Evolutionary conservation across 2,113 vertebrate genomes (phyloP).

Genomic region (Psittacara wagleri): DNA sequence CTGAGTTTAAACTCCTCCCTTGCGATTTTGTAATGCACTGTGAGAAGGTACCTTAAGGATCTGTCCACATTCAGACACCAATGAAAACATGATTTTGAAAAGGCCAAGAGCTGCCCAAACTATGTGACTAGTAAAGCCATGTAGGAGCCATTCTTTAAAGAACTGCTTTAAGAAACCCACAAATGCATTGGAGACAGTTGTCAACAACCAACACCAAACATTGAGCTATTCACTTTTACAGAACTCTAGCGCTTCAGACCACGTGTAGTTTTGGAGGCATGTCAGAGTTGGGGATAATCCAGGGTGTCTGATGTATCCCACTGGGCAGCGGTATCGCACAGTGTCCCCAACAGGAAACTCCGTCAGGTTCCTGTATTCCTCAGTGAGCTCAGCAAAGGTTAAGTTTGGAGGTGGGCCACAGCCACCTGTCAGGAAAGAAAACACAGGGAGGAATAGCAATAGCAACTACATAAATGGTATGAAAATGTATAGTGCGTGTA

Average conservation of each 20-base stretch:
- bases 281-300: background rate
- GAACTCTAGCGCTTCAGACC: constrained; percentile 53
- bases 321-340: constrained; percentile 23
- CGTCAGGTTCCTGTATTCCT: background rate
- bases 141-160: background rate
- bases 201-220: constrained; percentile 1
- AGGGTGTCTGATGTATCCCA: background rate
- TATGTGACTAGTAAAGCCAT: constrained; percentile 68
- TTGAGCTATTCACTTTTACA: constrained; percentile 67
- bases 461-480: background rate
- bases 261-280: constrained; percentile 49
- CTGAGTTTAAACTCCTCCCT: constrained; percentile 16
- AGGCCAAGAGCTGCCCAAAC: background rate
- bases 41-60: background rate
- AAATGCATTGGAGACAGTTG: background rate
- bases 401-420: constrained; percentile 38
- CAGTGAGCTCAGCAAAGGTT: background rate
- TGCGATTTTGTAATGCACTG: background rate
- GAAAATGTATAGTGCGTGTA: rapidly evolving
- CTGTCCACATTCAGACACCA: constrained; percentile 33
- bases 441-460: rapidly evolving
- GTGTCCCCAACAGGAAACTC: constrained; percentile 11
- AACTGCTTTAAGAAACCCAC: background rate
- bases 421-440: background rate
- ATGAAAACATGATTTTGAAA: background rate